Conservation (phyloP, 1,140 invertebrate species). For the Aphaenogaster ashmeadi region DNA sequence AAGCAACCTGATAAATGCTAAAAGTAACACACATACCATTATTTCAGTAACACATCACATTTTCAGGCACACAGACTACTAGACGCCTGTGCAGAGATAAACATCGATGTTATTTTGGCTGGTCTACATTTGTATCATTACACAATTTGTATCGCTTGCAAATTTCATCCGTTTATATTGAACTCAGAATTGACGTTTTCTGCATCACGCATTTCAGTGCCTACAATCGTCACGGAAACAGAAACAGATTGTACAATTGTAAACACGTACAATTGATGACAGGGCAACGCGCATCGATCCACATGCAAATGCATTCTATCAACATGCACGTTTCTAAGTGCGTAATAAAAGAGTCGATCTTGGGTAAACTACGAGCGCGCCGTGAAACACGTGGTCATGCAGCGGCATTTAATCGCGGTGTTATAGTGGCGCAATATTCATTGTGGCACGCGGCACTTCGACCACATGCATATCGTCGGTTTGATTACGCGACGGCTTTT, state of each 20-base stretch:
- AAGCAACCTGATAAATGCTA: background rate
- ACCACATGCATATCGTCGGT: slow-evolving; percentile 14
- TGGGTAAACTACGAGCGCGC: slow-evolving; percentile 14
- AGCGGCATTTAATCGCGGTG: slow-evolving; percentile 6
- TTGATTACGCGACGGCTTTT: slow-evolving; percentile 25
- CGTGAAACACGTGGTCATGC: slow-evolving; percentile 6
- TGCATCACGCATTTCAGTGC: background rate
- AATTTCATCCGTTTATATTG: background rate
- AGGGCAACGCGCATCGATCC: background rate
- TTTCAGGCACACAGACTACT: background rate
- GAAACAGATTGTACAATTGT: background rate
- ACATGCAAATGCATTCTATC: slow-evolving; percentile 71
- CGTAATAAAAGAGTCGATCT: slow-evolving; percentile 72
- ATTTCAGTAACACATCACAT: slow-evolving; percentile 15
- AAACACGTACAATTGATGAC: background rate
- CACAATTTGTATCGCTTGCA: background rate
- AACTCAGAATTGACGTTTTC: background rate
- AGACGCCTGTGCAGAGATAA: background rate
- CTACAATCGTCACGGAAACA: background rate
- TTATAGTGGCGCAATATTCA: slow-evolving; percentile 38
- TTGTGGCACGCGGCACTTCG: slow-evolving; percentile 19
- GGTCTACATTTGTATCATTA: background rate
- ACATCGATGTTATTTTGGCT: background rate
- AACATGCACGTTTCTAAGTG: slow-evolving; percentile 70
- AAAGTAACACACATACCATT: background rate